These are phyloP conservation scores for Triplophysa siluroides DNA, from an alignment of 2,113 vertebrate species.

Conservation along the genomic window DNA sequence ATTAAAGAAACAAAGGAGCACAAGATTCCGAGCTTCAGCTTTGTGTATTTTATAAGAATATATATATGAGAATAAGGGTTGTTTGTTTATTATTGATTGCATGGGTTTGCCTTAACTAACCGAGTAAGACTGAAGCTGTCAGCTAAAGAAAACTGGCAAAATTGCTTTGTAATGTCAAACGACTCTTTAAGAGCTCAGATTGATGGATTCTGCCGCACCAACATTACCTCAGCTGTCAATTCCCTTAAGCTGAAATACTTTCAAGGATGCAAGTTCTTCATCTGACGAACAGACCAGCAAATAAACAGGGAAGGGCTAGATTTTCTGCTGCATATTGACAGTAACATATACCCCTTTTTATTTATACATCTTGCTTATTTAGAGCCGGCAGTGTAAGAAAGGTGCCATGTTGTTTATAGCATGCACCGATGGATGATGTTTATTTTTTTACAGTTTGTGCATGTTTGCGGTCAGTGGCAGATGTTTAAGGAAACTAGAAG, in stretches of 20 bases:
- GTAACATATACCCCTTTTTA: slow-evolving; percentile 20
- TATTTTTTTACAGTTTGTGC: slow-evolving; percentile 31
- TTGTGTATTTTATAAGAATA: not conserved
- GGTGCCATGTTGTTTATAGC: slow-evolving; percentile 7
- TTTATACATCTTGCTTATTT: slow-evolving; percentile 3
- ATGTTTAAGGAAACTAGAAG: not conserved
- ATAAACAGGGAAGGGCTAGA: not conserved
- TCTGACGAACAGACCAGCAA: slow-evolving; percentile 50
- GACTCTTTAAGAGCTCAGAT: slow-evolving; percentile 34
- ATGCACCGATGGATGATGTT: slow-evolving; percentile 16
- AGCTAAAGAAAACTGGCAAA: not conserved
- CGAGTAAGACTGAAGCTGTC: not conserved
- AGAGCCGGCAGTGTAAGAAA: not conserved
- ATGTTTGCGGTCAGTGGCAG: not conserved
- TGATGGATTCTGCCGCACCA: slow-evolving; percentile 61
- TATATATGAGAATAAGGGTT: too few species aligned
- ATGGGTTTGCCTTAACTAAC: not conserved
- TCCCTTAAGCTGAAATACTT: slow-evolving; percentile 45
- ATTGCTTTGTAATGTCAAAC: slow-evolving; percentile 14
- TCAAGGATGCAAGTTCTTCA: slow-evolving; percentile 7
- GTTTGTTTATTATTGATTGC: not conserved
- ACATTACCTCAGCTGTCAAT: slow-evolving; percentile 66
- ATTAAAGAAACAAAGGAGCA: too few species aligned
- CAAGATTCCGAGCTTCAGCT: not conserved
- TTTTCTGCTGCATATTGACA: slow-evolving; percentile 2